Evolutionary conservation across 2,797 vertebrate genomes (phyloP).

Genomic region (Urosaurus nigricauda): DNA sequence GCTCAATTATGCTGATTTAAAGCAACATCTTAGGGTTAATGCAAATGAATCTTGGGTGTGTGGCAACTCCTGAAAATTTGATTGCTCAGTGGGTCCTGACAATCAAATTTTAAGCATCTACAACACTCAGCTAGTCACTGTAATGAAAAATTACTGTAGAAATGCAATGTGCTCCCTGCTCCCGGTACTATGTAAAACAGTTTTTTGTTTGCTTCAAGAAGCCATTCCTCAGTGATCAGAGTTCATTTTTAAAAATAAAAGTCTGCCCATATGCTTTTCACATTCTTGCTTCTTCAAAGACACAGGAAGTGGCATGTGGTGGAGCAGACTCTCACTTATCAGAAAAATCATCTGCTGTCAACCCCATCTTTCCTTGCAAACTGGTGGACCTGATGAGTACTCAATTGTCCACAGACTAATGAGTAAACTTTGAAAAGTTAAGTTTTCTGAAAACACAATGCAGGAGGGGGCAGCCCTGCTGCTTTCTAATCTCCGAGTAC

Average conservation of each 20-base stretch:
- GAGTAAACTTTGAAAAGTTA: not conserved
- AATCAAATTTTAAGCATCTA: conserved; percentile 26
- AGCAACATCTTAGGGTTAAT: conserved; percentile 9
- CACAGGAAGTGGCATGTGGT: conserved; percentile 11
- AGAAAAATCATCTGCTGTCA: not conserved
- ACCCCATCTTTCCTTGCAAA: not conserved
- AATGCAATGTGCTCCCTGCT: not conserved
- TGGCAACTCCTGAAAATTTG: conserved; percentile 13
- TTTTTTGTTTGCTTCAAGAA: conserved; percentile 13
- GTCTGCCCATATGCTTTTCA: not conserved
- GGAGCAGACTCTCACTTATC: not conserved
- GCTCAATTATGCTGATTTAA: conserved; percentile 24
- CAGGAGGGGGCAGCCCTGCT: not conserved
- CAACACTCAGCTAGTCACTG: not conserved
- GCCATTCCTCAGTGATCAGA: not conserved
- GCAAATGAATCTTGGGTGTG: conserved; percentile 17
- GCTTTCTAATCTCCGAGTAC: not conserved
- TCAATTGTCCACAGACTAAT: not conserved
- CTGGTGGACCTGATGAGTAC: not conserved
- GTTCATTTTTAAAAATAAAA: not conserved
- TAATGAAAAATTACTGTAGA: not conserved
- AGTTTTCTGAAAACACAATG: not conserved
- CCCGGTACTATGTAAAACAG: not conserved
- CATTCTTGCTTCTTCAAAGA: not conserved
- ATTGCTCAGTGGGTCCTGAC: conserved; percentile 8